phyloP scores from a whole-genome alignment of 2,888 invertebrate genomes.

The Archips crataeganus region DNA sequence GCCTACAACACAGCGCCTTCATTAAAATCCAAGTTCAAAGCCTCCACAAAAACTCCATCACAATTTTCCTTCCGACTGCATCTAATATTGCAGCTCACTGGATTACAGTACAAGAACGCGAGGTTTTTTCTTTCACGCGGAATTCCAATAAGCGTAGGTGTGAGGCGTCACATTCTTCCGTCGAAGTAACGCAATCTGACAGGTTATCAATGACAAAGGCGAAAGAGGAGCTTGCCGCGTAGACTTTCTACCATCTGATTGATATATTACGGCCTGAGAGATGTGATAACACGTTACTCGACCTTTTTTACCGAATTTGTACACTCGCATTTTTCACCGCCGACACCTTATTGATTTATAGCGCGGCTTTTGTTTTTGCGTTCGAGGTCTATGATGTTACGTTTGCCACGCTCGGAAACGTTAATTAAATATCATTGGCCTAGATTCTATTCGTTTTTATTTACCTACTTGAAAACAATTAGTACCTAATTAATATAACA shows the following conservation, averaged over 20 bases:
- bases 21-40: not conserved
- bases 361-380: slow-evolving; percentile 23
- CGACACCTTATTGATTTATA: slow-evolving; percentile 32
- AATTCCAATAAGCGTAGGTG: slow-evolving; percentile 38
- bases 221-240: slow-evolving; percentile 50
- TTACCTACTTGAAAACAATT: too few species aligned
- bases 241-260: slow-evolving; percentile 37
- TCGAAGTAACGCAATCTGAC: slow-evolving; percentile 50
- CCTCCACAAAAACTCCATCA: slow-evolving; percentile 8
- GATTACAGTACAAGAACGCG: slow-evolving; percentile 4
- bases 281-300: slow-evolving; percentile 39
- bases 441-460: too few species aligned
- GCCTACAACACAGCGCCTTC: not conserved
- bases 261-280: slow-evolving; percentile 44
- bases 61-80: slow-evolving; percentile 33
- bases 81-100: slow-evolving; percentile 31
- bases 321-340: slow-evolving; percentile 18
- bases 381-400: not conserved
- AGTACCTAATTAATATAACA: too few species aligned
- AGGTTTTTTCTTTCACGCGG: slow-evolving; percentile 26
- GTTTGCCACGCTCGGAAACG: not conserved
- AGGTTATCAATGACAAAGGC: slow-evolving; percentile 53
- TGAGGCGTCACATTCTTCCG: slow-evolving; percentile 45
- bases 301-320: slow-evolving; percentile 30
- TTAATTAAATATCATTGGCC: not conserved